Evolutionary conservation across 1,140 invertebrate species (phyloP).

Genomic region (Sminthurides bifidus): DNA sequence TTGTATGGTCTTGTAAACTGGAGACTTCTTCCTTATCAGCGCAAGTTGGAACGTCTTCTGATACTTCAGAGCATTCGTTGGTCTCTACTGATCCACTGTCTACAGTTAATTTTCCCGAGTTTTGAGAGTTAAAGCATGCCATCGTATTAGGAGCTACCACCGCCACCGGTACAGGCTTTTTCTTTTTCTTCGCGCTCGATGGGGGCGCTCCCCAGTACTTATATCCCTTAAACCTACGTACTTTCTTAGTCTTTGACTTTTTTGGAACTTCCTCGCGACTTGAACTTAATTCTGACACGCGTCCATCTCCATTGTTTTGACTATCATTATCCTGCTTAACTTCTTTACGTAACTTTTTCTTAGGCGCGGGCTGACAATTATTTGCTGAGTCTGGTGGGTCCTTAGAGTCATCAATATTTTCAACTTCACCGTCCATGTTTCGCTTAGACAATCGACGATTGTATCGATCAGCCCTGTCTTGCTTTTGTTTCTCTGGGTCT

Average conservation of each 20-base stretch:
- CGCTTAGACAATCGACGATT: slow-evolving; percentile 26
- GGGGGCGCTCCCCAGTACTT: slow-evolving; percentile 31
- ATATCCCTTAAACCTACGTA: slow-evolving; percentile 28
- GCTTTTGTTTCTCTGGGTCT: slow-evolving; percentile 32
- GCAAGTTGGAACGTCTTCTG: no score
- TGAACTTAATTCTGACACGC: no score
- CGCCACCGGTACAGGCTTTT: slow-evolving; percentile 27
- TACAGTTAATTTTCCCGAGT: no score
- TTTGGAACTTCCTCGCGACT: neutral
- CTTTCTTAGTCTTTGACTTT: slow-evolving; percentile 18
- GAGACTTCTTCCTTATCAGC: no score
- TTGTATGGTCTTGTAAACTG: no score
- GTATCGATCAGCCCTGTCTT: slow-evolving; percentile 23
- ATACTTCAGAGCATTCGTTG: neutral
- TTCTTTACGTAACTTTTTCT: neutral
- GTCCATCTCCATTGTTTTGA: no score
- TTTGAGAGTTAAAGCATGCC: no score
- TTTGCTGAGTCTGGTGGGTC: neutral
- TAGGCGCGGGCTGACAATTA: neutral
- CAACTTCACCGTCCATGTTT: slow-evolving; percentile 15
- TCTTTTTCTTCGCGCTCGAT: slow-evolving; percentile 28
- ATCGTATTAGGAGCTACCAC: slow-evolving; percentile 29
- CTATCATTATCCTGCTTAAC: neutral
- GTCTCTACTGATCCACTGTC: no score
- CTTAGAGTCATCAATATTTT: slow-evolving; percentile 4